Conservation (phyloP, 1,140 invertebrate species). For the Sycophaga agraensis region DNA sequence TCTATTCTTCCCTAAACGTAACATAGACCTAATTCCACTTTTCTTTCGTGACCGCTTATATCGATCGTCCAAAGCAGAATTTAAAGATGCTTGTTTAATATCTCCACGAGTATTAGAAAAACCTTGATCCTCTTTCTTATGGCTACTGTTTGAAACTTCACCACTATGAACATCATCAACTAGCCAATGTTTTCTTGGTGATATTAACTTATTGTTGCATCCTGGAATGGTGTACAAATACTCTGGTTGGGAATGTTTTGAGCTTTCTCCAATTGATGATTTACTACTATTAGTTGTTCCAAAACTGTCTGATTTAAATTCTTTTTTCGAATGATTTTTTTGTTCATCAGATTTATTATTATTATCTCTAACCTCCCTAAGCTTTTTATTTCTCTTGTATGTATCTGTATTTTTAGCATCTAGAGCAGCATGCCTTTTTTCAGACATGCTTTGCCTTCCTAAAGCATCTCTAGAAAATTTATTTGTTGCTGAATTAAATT, state of each 20-base stretch:
- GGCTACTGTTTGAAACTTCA: constrained; percentile 51
- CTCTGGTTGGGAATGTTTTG: constrained; percentile 40
- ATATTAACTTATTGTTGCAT: constrained; percentile 48
- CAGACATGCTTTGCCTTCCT: constrained; percentile 94
- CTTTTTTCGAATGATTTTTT: constrained; percentile 32
- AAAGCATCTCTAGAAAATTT: constrained; percentile 86
- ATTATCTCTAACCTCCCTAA: constrained; percentile 66
- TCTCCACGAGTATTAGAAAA: constrained; percentile 66
- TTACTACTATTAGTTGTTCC: constrained; percentile 31
- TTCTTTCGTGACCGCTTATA: constrained; percentile 68
- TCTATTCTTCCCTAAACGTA: constrained; percentile 61
- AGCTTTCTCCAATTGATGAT: constrained; percentile 37
- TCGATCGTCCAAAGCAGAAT: constrained; percentile 67
- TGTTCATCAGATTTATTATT: constrained; percentile 45
- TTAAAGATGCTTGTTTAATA: constrained; percentile 68
- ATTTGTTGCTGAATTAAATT: constrained; percentile 63
- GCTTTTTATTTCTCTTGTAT: constrained; percentile 90
- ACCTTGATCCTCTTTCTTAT: constrained; percentile 60
- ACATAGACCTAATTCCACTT: constrained; percentile 80
- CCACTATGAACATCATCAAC: constrained; percentile 60
- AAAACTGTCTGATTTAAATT: constrained; percentile 17
- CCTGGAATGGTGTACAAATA: constrained; percentile 52
- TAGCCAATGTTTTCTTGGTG: constrained; percentile 66
- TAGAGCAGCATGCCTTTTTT: constrained; percentile 90
- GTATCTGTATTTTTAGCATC: constrained; percentile 94